Percentiles rank a stretch among this genome's conserved stretches.
Conservation (phyloP, 2,113 vertebrate species). For the Chionodraco myersi region DNA sequence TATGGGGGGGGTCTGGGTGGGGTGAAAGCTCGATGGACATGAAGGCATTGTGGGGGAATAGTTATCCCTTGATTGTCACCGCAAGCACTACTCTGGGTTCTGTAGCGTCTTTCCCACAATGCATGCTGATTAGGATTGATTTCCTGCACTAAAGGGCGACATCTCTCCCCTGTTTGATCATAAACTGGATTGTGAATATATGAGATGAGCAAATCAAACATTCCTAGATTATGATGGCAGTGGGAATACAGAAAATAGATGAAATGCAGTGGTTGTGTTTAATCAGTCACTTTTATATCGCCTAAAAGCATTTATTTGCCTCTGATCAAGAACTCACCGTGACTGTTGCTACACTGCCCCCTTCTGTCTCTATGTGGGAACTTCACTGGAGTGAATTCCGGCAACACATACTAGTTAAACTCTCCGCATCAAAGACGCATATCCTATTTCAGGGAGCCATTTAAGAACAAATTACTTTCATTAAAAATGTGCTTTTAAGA, state of each 20-base stretch:
- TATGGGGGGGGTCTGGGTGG: constrained; percentile 14
- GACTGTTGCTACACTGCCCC: constrained; percentile 67
- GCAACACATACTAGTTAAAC: not conserved
- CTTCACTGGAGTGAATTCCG: constrained; percentile 2
- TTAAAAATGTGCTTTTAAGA: not conserved
- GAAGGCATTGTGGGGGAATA: constrained; percentile 9
- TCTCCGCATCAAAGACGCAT: not conserved
- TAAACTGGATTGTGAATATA: constrained; percentile 30
- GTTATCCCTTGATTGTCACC: constrained; percentile 45
- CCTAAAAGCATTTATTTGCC: not conserved
- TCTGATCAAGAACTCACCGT: not conserved
- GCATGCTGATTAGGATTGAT: constrained; percentile 56
- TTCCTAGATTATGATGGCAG: constrained; percentile 22
- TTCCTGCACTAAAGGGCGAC: constrained; percentile 30
- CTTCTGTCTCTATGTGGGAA: constrained; percentile 59
- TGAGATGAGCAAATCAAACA: constrained; percentile 16
- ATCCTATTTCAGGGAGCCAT: not conserved
- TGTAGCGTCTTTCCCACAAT: constrained; percentile 13
- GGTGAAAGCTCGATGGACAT: constrained; percentile 49
- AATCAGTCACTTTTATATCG: constrained; percentile 25
- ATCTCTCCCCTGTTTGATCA: not conserved
- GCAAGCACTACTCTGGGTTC: constrained; percentile 14
- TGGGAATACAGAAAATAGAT: constrained; percentile 27
- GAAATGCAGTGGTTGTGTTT: constrained; percentile 13
- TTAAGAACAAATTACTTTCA: not conserved